Conservation (phyloP, 1,140 invertebrate genomes). For the Scaptomyza graminum region DNA sequence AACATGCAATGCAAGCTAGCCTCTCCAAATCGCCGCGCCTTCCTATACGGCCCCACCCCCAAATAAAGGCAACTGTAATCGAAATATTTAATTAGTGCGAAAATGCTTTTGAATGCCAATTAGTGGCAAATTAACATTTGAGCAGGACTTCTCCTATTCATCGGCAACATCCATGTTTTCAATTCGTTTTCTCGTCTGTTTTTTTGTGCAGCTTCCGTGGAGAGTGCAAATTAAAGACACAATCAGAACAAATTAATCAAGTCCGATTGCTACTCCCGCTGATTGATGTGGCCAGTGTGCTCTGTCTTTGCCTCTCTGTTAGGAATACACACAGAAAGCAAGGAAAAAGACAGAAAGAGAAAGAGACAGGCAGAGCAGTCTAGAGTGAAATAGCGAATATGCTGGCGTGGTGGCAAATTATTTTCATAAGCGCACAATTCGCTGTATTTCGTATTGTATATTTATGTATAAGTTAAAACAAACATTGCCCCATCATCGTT, state of each 20-base stretch:
- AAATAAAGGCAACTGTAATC: conserved; percentile 52
- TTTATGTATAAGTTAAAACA: conserved; percentile 49
- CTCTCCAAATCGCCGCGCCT: conserved; percentile 16
- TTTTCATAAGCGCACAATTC: conserved; percentile 47
- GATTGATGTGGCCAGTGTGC: conserved; percentile 68
- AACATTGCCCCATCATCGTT: conserved; percentile 65
- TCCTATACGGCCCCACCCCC: background rate
- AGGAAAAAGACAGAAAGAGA: conserved; percentile 10
- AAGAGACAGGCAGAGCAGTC: conserved; percentile 3
- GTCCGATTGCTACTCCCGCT: conserved; percentile 61
- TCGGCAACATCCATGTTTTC: conserved; percentile 10
- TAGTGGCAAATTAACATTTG: conserved; percentile 81
- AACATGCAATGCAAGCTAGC: conserved; percentile 49
- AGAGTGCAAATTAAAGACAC: conserved; percentile 76
- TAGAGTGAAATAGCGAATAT: conserved; percentile 1
- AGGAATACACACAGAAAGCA: background rate
- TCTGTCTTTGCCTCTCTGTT: background rate
- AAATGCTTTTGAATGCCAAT: conserved; percentile 81
- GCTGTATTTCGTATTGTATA: conserved; percentile 55
- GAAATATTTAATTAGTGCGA: conserved; percentile 82
- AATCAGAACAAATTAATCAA: conserved; percentile 81
- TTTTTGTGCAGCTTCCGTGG: conserved; percentile 27
- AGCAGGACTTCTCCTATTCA: conserved; percentile 38
- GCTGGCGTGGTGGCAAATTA: conserved; percentile 32
- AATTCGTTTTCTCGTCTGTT: conserved; percentile 5